These are phyloP conservation scores for Malacoraja senta DNA, from an alignment of 2,797 vertebrate species.

Conservation along the genomic window DNA sequence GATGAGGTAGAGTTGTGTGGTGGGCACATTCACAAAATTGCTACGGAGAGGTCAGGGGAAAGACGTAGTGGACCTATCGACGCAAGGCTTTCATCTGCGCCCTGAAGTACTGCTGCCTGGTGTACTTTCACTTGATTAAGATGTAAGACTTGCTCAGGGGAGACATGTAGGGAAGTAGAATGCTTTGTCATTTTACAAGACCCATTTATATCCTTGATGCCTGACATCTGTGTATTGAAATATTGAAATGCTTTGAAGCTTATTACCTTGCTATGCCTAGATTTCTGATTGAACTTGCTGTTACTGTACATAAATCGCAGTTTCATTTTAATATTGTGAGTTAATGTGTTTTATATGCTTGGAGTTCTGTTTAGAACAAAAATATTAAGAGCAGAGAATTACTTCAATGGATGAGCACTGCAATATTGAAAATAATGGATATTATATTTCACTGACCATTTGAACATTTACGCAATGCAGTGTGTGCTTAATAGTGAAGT, in stretches of 20 bases:
- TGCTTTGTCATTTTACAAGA: constrained; percentile 11
- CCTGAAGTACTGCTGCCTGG: constrained; percentile 11
- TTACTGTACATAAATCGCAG: background rate
- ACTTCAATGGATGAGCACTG: background rate
- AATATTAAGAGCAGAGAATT: background rate
- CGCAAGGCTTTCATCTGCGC: background rate
- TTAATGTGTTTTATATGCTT: constrained; percentile 1
- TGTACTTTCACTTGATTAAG: constrained; percentile 5
- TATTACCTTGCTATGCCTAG: background rate
- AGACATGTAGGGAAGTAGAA: background rate
- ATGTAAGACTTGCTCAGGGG: constrained; percentile 2
- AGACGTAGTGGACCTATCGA: background rate
- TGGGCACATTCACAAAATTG: background rate
- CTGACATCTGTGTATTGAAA: background rate
- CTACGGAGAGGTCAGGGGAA: background rate
- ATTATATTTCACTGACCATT: background rate
- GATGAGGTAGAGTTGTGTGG: no score
- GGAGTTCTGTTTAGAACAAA: background rate
- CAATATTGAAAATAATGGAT: background rate
- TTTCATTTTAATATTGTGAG: constrained; percentile 6
- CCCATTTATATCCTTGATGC: background rate
- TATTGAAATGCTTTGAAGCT: constrained; percentile 15
- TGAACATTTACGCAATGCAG: background rate
- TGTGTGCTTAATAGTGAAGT: background rate
- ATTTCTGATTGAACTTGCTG: background rate